Evolutionary conservation across 2,113 vertebrate genomes (phyloP).

Genomic region (Ursus arctos): DNA sequence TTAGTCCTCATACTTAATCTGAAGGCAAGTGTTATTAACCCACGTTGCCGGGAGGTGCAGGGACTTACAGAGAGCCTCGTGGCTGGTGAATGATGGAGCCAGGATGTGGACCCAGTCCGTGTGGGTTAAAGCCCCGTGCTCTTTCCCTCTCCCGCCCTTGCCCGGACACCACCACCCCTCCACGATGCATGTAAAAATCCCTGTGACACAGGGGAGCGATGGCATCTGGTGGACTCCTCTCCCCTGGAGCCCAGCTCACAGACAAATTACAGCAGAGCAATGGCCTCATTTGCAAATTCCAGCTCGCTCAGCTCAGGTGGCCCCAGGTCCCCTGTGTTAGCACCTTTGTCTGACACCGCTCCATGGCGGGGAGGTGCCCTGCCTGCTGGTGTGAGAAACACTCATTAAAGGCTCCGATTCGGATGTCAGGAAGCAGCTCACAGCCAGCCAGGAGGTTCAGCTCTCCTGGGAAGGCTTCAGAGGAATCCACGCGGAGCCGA

Average conservation of each 20-base stretch:
- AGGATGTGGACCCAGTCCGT: not conserved
- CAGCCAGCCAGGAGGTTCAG: slow-evolving; percentile 37
- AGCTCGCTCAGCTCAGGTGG: not conserved
- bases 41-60: not conserved
- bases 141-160: not conserved
- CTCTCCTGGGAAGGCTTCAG: not conserved
- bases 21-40: not conserved
- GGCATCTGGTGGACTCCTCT: not conserved
- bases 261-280: slow-evolving; percentile 9
- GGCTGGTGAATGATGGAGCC: not conserved
- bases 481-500: not conserved
- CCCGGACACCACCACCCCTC: not conserved
- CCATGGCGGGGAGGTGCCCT: not conserved
- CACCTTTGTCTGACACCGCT: slow-evolving; percentile 48
- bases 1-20: slow-evolving; percentile 39
- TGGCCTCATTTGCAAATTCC: slow-evolving; percentile 64
- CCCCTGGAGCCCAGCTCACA: not conserved
- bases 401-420: slow-evolving; percentile 40
- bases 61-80: not conserved
- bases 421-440: not conserved
- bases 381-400: not conserved
- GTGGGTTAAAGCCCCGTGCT: not conserved
- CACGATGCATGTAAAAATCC: not conserved
- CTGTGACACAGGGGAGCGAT: not conserved
- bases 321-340: not conserved